Conservation (phyloP, 2,797 vertebrate genomes). For the Syngnathus acus region DNA sequence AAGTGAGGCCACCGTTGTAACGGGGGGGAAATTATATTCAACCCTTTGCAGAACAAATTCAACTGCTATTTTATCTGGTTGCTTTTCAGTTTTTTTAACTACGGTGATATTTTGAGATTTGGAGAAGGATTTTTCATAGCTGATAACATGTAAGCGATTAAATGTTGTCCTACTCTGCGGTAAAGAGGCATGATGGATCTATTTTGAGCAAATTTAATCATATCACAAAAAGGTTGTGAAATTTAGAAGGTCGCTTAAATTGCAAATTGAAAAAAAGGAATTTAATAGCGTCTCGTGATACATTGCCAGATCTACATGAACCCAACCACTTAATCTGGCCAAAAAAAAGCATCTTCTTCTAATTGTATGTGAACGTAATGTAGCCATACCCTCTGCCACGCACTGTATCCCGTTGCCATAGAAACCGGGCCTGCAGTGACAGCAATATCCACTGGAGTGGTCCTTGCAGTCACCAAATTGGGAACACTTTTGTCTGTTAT, state of each 20-base stretch:
- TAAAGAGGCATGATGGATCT: too few species aligned
- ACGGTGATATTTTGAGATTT: not conserved
- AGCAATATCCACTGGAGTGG: conserved; percentile 83
- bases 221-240: not conserved
- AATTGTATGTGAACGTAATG: not conserved
- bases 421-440: conserved; percentile 85
- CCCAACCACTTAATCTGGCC: too few species aligned
- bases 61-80: too few species aligned
- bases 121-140: not conserved
- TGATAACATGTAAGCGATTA: not conserved
- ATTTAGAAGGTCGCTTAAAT: too few species aligned
- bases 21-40: too few species aligned
- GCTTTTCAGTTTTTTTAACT: not conserved
- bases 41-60: too few species aligned
- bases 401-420: conserved; percentile 93
- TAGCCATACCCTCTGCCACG: conserved; percentile 81
- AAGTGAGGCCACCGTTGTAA: too few species aligned
- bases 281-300: too few species aligned
- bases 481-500: conserved; percentile 82
- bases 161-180: not conserved
- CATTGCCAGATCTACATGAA: too few species aligned
- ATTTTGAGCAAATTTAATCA: not conserved
- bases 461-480: conserved; percentile 83
- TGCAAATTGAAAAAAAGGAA: too few species aligned
- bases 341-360: too few species aligned